Percentiles rank a stretch among this genome's conserved stretches.
phyloP scores from a whole-genome alignment of 2,888 invertebrate species.

The Archips xylosteana region DNA sequence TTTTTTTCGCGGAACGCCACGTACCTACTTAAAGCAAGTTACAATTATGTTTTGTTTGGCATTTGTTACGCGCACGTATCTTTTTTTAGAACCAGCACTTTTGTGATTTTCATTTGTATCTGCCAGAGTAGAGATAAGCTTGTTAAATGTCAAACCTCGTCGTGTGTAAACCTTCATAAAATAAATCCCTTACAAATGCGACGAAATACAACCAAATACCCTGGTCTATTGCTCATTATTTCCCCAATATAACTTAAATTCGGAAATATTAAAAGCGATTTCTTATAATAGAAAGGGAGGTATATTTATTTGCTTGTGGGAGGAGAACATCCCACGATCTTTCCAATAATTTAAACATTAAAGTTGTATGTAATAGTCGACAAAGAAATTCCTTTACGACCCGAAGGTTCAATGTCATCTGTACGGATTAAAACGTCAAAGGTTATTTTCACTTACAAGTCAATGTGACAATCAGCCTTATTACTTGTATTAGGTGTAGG shows the following conservation, averaged over 20 bases:
- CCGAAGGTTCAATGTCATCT: too few relatives aligned
- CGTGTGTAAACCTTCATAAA: not conserved
- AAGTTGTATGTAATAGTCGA: not conserved
- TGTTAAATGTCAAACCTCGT: not conserved
- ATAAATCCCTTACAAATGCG: not conserved
- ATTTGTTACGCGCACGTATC: slow-evolving; percentile 8
- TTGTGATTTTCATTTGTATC: not conserved
- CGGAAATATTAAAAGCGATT: not conserved
- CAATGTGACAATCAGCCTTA: too few relatives aligned
- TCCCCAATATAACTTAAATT: not conserved
- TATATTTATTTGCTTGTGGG: not conserved
- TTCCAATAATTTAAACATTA: not conserved
- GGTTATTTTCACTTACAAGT: too few relatives aligned
- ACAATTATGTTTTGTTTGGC: not conserved
- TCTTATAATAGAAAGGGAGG: not conserved
- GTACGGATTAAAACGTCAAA: too few relatives aligned
- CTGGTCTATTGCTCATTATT: not conserved
- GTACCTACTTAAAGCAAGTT: slow-evolving; percentile 16
- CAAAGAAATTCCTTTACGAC: too few relatives aligned
- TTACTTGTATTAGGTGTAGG: too few relatives aligned
- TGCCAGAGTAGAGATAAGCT: not conserved
- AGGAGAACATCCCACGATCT: not conserved
- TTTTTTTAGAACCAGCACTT: not conserved
- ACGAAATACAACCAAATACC: not conserved
- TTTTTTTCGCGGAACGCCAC: slow-evolving; percentile 24